Evolutionary conservation across 2,113 vertebrate species (phyloP).

Genomic region (Dicentrarchus labrax): DNA sequence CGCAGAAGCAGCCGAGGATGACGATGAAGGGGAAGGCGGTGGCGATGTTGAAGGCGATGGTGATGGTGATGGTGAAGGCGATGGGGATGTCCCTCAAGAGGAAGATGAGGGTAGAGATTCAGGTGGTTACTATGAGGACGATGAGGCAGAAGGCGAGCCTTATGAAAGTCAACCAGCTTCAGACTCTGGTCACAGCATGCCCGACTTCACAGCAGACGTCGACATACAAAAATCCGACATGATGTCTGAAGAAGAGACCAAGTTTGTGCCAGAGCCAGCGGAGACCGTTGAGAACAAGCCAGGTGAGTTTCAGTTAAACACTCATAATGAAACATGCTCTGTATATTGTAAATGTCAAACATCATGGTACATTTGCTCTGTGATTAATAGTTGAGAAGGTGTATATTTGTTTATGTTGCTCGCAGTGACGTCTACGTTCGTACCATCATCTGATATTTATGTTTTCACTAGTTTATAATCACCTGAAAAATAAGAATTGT

Average conservation of each 20-base stretch:
- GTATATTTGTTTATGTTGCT: too few relatives aligned
- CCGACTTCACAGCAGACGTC: slow-evolving; percentile 71
- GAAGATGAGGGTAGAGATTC: slow-evolving; percentile 76
- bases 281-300: slow-evolving; percentile 29
- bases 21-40: not conserved
- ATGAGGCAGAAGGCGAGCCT: slow-evolving; percentile 60
- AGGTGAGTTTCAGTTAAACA: slow-evolving; percentile 50
- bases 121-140: slow-evolving; percentile 77
- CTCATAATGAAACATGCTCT: not conserved
- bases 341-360: not conserved
- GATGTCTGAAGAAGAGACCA: slow-evolving; percentile 34
- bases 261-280: slow-evolving; percentile 21
- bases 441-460: too few relatives aligned
- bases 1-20: slow-evolving; percentile 37
- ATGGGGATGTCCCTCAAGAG: slow-evolving; percentile 43
- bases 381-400: too few relatives aligned
- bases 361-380: not conserved
- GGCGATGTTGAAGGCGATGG: not conserved
- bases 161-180: slow-evolving; percentile 53
- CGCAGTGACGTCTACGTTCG: too few relatives aligned
- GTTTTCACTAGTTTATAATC: too few relatives aligned
- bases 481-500: too few relatives aligned
- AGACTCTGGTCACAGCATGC: slow-evolving; percentile 48
- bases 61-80: not conserved
- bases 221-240: slow-evolving; percentile 65